These are phyloP conservation scores for Nerophis lumbriciformis DNA, from an alignment of 2,113 vertebrate genomes.

Conservation along the genomic window DNA sequence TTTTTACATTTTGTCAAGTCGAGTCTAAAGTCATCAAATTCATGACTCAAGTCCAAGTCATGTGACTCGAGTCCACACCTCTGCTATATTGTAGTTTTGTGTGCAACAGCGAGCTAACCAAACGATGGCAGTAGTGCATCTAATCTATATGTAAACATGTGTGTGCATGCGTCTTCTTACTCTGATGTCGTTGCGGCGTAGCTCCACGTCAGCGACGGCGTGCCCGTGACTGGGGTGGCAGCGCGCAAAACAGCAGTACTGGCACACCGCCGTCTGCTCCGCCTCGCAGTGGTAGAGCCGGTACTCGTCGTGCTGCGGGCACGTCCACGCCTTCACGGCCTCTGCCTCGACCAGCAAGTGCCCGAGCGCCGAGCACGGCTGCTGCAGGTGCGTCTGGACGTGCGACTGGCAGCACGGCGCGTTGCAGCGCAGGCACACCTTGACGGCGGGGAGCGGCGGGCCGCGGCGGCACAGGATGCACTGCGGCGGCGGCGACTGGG, in stretches of 20 bases:
- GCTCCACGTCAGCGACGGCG: slow-evolving; percentile 94
- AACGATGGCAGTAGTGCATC: too few species aligned
- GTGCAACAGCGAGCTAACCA: too few species aligned
- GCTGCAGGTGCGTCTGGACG: slow-evolving; percentile 97
- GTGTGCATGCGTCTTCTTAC: slow-evolving; percentile 68
- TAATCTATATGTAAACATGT: not conserved
- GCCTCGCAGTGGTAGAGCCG: slow-evolving; percentile 97
- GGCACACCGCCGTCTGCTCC: slow-evolving; percentile 97
- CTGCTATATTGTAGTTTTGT: too few species aligned
- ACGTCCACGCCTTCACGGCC: slow-evolving; percentile 96
- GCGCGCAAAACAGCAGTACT: slow-evolving; percentile 98
- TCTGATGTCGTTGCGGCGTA: slow-evolving; percentile 95
- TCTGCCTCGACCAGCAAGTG: slow-evolving; percentile 96
- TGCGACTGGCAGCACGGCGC: slow-evolving; percentile 98
- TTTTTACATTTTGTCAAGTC: too few species aligned
- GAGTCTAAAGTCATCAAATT: too few species aligned
- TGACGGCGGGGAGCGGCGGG: slow-evolving; percentile 89
- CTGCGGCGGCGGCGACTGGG: slow-evolving; percentile 72
- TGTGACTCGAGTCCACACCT: too few species aligned
- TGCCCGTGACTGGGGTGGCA: slow-evolving; percentile 93
- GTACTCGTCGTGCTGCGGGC: slow-evolving; percentile 97
- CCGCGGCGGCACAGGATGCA: slow-evolving; percentile 96
- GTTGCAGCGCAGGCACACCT: slow-evolving; percentile 95
- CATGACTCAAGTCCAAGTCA: too few species aligned
- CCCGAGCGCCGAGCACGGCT: slow-evolving; percentile 91